Conservation (phyloP, 2,113 vertebrate genomes). For the Strix uralensis region DNA sequence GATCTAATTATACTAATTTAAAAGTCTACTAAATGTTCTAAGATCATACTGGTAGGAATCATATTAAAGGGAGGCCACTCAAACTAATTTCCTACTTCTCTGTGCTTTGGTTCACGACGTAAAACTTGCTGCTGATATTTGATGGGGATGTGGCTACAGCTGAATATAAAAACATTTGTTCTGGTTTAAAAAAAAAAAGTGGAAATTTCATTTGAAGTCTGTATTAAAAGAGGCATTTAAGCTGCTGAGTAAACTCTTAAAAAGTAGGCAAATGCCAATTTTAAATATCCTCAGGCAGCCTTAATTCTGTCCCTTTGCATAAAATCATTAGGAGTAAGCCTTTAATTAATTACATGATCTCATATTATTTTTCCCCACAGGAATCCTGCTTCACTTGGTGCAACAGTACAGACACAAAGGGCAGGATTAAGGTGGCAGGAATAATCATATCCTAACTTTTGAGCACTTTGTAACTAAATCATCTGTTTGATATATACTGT, state of each 20-base stretch:
- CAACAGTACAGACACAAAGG: not conserved
- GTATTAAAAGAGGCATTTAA: not conserved
- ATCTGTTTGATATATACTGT: not conserved
- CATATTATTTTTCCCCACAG: conserved; percentile 46
- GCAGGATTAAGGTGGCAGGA: conserved; percentile 13
- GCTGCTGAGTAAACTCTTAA: conserved; percentile 10
- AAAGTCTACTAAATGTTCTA: not conserved
- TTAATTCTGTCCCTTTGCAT: conserved; percentile 50
- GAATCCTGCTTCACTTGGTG: conserved; percentile 6
- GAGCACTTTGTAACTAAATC: not conserved
- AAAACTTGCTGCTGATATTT: not conserved
- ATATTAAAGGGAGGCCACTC: not conserved
- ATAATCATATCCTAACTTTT: not conserved
- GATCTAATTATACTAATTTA: not conserved
- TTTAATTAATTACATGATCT: conserved; percentile 53
- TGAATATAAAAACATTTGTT: not conserved
- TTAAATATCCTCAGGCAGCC: conserved; percentile 36
- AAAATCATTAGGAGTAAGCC: conserved; percentile 33
- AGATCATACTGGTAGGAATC: not conserved
- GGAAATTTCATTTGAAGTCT: not conserved
- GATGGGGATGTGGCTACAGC: not conserved
- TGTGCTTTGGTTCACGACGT: not conserved
- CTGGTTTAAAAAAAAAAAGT: not conserved
- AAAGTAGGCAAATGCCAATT: conserved; percentile 47
- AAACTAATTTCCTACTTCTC: not conserved